Base-by-base conservation (phyloP, 30 jellyfish, hydroid and myxozoan genomes). In the Pseudorhiza aurosa region DNA sequence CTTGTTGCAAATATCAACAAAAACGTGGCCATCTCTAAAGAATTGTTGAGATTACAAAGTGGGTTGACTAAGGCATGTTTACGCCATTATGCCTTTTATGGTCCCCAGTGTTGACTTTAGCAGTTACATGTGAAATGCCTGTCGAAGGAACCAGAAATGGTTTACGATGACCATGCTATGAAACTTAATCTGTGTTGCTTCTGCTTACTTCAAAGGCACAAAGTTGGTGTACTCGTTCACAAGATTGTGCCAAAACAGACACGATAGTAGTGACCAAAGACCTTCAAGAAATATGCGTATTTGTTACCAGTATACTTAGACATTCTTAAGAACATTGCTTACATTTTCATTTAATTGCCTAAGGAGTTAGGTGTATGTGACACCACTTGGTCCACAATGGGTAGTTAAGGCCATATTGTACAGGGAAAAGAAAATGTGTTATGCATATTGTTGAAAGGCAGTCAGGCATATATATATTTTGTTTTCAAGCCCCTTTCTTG, bases 131-230 rank as follows among this genome's bases (percentile, higher is more conserved):
- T 49, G 63, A 25, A 15, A 49, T 49, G 63, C n/a, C n/a, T 22
- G 53, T 25, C 21, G 14, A 22, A 4, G 12, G 14, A 12, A 12
- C 2, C 15, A 14, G 21, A 46, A 46, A 2, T 8, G 60, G 14
- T 46, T 26, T 60, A 5, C n/a, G n/a, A 14, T 60, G 51, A 29
- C 46, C 75, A 25, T 22, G 46, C 4, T 39, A 29, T 60, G 10
- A 14, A 39, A 60, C 53, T 60, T 60, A 60, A 60, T 12, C n/a
- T 2, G 14, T 60, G 42, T 60, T 60, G 51, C 75, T 60, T 60
- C 75, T 60, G 75, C 75, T 60, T 60, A 51, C 75, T 60, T 39
- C 75, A 4, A 60, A 60, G 75, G 75, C 75, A 60, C 75, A 60
- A 60, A 60, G 75, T 60, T 60, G 75, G 75, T 60, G 24, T 60